Percentiles rank a stretch among this genome's conserved stretches.
These are phyloP conservation scores for Andricus curvator DNA, from an alignment of 2,888 invertebrate genomes.

Conservation along the genomic window DNA sequence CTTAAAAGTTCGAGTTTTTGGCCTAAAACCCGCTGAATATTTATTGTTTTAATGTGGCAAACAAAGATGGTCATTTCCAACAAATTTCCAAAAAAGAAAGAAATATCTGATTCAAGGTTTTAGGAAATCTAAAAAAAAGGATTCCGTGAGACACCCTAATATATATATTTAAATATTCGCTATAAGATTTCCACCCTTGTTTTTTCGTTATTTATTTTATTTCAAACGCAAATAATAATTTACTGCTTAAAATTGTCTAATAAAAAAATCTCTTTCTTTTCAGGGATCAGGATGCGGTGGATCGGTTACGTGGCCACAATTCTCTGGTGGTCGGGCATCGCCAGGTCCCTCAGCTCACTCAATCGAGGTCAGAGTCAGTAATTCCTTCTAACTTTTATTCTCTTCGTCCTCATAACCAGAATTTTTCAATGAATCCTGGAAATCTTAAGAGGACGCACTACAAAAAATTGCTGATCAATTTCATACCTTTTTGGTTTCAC, in stretches of 20 bases:
- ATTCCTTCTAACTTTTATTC: constrained; percentile 64
- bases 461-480: not conserved
- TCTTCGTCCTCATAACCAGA: constrained; percentile 49
- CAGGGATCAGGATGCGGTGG: constrained; percentile 78
- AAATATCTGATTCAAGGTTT: no score
- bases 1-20: no score
- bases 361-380: constrained; percentile 78
- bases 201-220: not conserved
- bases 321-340: constrained; percentile 78
- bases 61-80: no score
- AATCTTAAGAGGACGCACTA: not conserved
- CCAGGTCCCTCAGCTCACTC: constrained; percentile 77
- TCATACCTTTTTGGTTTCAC: not conserved
- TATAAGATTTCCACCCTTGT: not conserved
- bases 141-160: no score
- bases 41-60: no score
- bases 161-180: no score
- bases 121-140: no score
- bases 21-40: no score
- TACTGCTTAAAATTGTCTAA: not conserved
- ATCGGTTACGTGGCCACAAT: constrained; percentile 77
- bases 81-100: no score
- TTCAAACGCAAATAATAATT: not conserved
- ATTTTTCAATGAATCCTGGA: constrained; percentile 38
- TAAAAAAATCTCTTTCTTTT: constrained; percentile 55